Conservation (phyloP, 64 coral and sea anemone species). For the Exaiptasia diaphana region DNA sequence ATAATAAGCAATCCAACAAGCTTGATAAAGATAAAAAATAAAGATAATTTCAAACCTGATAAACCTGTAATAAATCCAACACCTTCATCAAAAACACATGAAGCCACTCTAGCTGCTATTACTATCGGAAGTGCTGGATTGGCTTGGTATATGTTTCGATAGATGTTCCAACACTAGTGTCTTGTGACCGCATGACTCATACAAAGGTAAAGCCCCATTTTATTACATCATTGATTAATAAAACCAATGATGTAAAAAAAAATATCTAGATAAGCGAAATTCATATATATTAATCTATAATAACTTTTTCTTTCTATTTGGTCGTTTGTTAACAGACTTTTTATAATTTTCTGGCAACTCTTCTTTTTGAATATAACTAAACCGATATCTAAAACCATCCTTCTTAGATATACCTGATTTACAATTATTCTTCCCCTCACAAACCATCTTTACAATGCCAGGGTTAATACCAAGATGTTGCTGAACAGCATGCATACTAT, state of each 20-base stretch:
- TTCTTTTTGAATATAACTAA: constrained; percentile 4
- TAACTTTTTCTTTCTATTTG: neutral
- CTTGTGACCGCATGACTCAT: neutral
- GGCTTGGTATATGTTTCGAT: constrained; percentile 3
- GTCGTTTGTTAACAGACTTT: neutral
- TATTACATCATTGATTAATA: neutral
- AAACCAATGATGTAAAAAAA: neutral
- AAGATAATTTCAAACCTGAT: neutral
- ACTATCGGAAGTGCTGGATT: neutral
- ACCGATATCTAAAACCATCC: neutral
- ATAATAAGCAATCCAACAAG: neutral
- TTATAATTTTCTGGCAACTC: neutral
- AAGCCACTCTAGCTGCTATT: neutral
- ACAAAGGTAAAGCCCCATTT: neutral
- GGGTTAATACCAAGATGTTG: constrained; percentile 30
- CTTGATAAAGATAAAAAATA: neutral
- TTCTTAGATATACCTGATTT: constrained; percentile 15
- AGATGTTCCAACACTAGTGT: neutral
- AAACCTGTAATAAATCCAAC: neutral
- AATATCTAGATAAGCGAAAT: too few species aligned
- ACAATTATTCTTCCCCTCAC: constrained; percentile 22
- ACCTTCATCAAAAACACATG: neutral
- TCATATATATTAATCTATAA: neutral
- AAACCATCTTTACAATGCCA: constrained; percentile 41
- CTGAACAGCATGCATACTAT: constrained; percentile 24